Percentiles rank a stretch among this genome's conserved stretches.
phyloP scores from a whole-genome alignment of 2,113 vertebrate species.

The Hiodon tergisus region DNA sequence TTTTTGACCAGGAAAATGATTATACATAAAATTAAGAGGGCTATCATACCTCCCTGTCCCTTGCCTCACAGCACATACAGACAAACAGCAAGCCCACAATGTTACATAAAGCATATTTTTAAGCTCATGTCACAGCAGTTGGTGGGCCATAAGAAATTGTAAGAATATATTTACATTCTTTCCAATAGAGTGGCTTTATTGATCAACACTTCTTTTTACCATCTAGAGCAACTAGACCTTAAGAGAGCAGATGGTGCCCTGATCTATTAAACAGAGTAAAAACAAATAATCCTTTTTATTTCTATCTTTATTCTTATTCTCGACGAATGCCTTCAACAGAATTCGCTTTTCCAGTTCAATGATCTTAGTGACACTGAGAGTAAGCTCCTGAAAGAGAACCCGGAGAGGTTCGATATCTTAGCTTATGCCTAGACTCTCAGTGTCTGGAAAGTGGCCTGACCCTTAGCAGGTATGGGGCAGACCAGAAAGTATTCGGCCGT shows the following conservation, averaged over 20 bases:
- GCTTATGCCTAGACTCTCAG: not conserved
- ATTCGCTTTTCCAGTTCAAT: conserved; percentile 8
- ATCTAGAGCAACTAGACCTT: not conserved
- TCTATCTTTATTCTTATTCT: not conserved
- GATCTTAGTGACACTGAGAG: not conserved
- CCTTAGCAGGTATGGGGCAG: conserved; percentile 1
- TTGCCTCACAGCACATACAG: too few relatives aligned
- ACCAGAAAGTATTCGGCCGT: not conserved
- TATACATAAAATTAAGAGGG: conserved; percentile 15
- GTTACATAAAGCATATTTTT: not conserved
- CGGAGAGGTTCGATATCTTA: not conserved
- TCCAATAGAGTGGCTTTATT: too few relatives aligned
- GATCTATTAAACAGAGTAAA: not conserved
- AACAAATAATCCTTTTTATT: not conserved
- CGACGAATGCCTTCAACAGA: not conserved
- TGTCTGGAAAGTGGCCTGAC: conserved; percentile 21
- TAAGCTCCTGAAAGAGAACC: not conserved
- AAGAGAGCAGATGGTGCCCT: not conserved
- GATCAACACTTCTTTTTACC: not conserved
- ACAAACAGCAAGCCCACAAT: not conserved
- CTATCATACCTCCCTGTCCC: not conserved
- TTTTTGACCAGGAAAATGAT: not conserved
- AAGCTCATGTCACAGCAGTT: not conserved
- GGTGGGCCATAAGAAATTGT: not conserved
- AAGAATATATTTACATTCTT: conserved; percentile 1